Evolutionary conservation across 2,888 invertebrate genomes (phyloP), one percentile per base, ranked within the genome.

Genomic region (Lasioglossum pauxillum): DNA sequence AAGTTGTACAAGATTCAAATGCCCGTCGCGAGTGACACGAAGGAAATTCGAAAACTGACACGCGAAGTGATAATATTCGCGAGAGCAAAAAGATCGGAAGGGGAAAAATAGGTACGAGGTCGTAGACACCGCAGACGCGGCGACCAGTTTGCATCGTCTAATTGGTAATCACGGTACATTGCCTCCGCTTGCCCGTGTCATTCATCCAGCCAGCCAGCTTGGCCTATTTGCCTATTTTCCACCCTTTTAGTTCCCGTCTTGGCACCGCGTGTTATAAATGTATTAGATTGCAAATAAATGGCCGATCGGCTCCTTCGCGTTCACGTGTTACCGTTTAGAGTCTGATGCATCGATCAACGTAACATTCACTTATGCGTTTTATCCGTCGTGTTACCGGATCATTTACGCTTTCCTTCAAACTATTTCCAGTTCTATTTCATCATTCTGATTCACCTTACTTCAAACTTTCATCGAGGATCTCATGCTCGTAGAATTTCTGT

Each of bases 221-320:
- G 92, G 87, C 93, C 93, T 92, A 93, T 93, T 93, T 93, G 92
- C 92, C 93, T 93, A 93, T 93, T 93, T 94, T 93, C 91, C 90
- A 91, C 90, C 92, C 92, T 90, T 88, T 82, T 82, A 83, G 74
- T 83, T 82, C 84, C 78, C 78, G 78, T 84, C 75, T 79, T 79
- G 78, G 46, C 83, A 74, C 64, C 64, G 74, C 35, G 75, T 57
- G 72, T 82, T 82, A 38, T 69, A 38, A 31, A 64, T 31, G 57
- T 64, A 64, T 64, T 64, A 31, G 31, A 31, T 31, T 64, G 64
- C 64, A 64, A 64, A 64, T 64, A 64, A 64, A 64, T 64, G 31
- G 64, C 64, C 64, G 64, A 31, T 64, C 64, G 31, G 64, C 64
- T 64, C 31, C 27, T 67, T 77, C 27, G 27, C 49, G 41, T 23